Evolutionary conservation across 92 coral and sea anemone genomes (phyloP), one percentile per base, ranked within the genome.

Genomic region (Palythoa heliodiscus): DNA sequence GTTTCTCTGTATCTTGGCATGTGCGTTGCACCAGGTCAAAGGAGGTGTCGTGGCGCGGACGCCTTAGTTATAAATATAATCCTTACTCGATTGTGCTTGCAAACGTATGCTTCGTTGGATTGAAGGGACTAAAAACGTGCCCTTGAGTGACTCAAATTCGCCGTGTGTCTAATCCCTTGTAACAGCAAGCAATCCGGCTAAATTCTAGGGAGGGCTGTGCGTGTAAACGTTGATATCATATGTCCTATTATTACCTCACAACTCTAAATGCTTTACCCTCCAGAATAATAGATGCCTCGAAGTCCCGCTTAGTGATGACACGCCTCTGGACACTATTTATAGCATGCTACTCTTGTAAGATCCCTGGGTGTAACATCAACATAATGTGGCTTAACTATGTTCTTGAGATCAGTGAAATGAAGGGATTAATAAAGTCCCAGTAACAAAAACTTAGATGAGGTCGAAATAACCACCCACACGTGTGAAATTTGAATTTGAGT

Each of bases 11-110:
- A 60, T 58, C 71, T 58, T 40, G 71, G 83, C 71, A 61, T 58
- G 52, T 75, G 60, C 80, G 60, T 35, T 53, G 80, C 43, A n/a
- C 69, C 84, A 43, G 84, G 84, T 80, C 84, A 80, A 22, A 50
- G 58, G 22, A 7, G 25, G 20, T 78, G 73, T 19, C 20, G 55
- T 78, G 39, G 14, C 73, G 53, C 72, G 35, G 35, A 60, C 71
- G 84, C 73, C 60, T 37, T 19, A 3, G 38, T 64, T 80, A 80
- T 40, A 52, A 63, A 22, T 20, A 80, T 70, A 66, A 80, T 20
- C 43, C 74, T 80, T 79, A 79, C 58, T 38, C 19, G 8, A 73
- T 40, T 43, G 64, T 23, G 73, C 73, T 67, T 80, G 84, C 74
- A 47, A 80, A 43, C 73, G 66, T 64, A 80, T 64, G 73, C 63